Conservation (phyloP, 2,113 vertebrate species). For the mouse (Mus musculus) region DNA sequence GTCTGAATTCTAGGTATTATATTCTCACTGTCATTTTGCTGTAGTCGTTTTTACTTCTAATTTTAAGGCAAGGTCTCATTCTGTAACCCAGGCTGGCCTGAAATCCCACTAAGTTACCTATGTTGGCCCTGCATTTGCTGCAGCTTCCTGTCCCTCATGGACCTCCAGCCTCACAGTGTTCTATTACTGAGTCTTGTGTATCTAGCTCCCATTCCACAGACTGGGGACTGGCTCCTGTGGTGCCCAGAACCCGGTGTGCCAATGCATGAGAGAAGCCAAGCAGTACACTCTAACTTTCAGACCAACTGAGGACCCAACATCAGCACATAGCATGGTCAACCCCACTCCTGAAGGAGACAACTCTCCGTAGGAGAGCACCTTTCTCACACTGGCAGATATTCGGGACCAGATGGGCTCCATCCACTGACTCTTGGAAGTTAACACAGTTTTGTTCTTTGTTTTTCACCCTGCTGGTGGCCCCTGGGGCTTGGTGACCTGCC, state of each 20-base stretch:
- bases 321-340: background rate
- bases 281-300: background rate
- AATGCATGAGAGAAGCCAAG: background rate
- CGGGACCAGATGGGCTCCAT: background rate
- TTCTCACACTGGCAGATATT: background rate
- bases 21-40: background rate
- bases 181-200: background rate
- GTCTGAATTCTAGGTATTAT: background rate
- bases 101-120: no score
- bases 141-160: background rate
- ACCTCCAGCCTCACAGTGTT: no score
- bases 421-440: no score
- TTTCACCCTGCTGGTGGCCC: accelerated
- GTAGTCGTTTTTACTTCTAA: background rate
- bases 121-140: background rate
- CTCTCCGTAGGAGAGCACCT: accelerated
- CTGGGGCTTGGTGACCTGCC: background rate
- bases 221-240: background rate
- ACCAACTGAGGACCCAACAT: background rate
- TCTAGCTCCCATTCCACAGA: background rate
- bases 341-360: background rate
- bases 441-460: background rate
- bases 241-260: no score
- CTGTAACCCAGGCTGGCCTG: no score
- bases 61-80: background rate